Evolutionary conservation across 1,140 invertebrate genomes (phyloP), one percentile per base, ranked within the genome.

Genomic region (Tetramorium parvispinum): DNA sequence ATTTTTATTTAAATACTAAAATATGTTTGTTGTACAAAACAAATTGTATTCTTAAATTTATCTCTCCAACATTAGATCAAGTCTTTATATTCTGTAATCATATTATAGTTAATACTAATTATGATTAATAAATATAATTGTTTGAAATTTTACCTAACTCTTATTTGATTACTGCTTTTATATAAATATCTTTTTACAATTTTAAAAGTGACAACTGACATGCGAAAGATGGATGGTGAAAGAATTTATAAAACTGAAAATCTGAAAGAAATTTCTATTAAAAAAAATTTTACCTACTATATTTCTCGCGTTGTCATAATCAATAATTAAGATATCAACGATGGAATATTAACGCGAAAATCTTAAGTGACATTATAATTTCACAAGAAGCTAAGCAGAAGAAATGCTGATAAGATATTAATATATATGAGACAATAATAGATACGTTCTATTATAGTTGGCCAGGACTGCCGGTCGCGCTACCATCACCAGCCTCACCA

Each of bases 401-500:
- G 16, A 49, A 16, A 66, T 40, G 18, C 24, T 68, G 49, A 68
- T 7, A 21, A 24, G 21, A 61, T 40, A 40, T 7, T 27, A 49
- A 68, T 46, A 68, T 11, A 46, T 46, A 24, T 5, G 11, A 68
- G 8, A 53, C 68, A 49, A 24, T 68, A 68, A 68, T 16, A 21
- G 46, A 24, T 21, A 53, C 8, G n/a, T 24, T 91, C 59, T 91
- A 73, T 77, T 32, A 43, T 82, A 95, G 95, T 89, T 95, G 95
- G 95, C 95, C 95, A 87, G 94, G 95, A 91, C 87, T 95, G 73
- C 93, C 94, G 66, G 94, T 93, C 83, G 91, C 94, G 0, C 91
- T 97, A 70, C 97, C 97, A 43, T 97, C 97, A 57, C 97, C 97
- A 16, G 96, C 97, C 8, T 97, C 96, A 16, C 96, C 97, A 16